Conservation (phyloP, 23 tunicate species). For the Halocynthia roretzi region DNA sequence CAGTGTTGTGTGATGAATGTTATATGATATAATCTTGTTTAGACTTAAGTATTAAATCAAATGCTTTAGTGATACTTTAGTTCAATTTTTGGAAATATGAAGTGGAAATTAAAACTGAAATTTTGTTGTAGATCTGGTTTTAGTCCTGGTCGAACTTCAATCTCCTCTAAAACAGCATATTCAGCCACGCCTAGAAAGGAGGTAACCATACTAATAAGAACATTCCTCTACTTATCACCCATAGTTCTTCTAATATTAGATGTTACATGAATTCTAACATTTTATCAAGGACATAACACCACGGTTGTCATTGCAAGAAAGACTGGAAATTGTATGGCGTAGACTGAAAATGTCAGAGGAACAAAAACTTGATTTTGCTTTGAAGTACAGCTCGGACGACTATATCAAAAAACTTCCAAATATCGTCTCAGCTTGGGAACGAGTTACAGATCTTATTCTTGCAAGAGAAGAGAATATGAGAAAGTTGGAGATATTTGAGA, state of each 20-base stretch:
- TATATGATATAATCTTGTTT: too few species aligned
- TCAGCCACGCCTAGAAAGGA: too few species aligned
- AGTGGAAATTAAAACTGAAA: too few species aligned
- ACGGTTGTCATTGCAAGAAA: constrained; percentile 24
- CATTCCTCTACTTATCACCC: too few species aligned
- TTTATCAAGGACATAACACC: too few species aligned
- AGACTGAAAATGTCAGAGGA: constrained; percentile 43
- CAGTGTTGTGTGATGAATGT: too few species aligned
- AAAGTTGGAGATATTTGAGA: constrained; percentile 78
- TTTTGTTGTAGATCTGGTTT: neutral
- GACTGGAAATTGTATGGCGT: constrained; percentile 72
- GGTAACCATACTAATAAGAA: too few species aligned
- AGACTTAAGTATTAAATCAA: too few species aligned
- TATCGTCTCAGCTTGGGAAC: constrained; percentile 72
- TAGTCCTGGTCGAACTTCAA: neutral
- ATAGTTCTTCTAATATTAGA: too few species aligned
- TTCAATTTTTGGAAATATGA: too few species aligned
- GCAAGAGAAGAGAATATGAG: constrained; percentile 58
- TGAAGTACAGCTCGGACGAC: constrained; percentile 60
- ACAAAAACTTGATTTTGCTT: constrained; percentile 55
- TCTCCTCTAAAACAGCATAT: neutral
- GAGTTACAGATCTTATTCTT: constrained; percentile 45
- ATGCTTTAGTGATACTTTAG: too few species aligned
- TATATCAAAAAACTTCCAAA: constrained; percentile 25
- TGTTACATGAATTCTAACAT: too few species aligned